These are phyloP conservation scores for Poecilia wingei DNA, from an alignment of 2,797 vertebrate genomes.

Conservation along the genomic window DNA sequence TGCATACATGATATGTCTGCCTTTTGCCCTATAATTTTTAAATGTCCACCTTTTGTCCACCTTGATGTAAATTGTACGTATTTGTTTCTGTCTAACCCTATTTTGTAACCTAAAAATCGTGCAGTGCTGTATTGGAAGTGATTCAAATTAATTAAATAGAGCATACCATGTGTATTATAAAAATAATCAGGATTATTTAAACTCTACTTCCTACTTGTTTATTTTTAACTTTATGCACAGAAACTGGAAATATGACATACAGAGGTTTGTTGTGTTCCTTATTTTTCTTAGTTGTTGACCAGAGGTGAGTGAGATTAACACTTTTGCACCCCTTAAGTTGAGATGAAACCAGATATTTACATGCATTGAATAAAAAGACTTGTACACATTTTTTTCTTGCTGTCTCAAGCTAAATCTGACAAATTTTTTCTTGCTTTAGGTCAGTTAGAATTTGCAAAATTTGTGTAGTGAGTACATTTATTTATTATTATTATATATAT, in stretches of 20 bases:
- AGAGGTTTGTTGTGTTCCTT: neutral
- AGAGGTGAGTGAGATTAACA: neutral
- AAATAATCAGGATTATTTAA: neutral
- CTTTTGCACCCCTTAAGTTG: neutral
- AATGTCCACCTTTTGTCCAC: neutral
- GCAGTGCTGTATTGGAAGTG: neutral
- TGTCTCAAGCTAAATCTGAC: no score
- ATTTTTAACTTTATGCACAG: neutral
- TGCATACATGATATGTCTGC: neutral
- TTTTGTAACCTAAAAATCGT: neutral
- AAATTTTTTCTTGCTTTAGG: no score
- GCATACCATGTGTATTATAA: neutral
- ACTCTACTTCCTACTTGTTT: neutral
- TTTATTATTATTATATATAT: no score
- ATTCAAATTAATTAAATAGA: neutral
- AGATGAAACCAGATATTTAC: neutral
- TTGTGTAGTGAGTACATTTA: no score
- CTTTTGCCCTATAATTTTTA: neutral
- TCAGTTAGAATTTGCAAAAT: no score
- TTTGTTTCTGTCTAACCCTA: neutral
- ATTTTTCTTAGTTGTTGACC: neutral
- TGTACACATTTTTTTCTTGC: no score
- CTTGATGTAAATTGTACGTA: neutral
- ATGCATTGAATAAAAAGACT: no score
- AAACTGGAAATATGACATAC: neutral